These are phyloP conservation scores for Drosophila burlai DNA, from an alignment of 1,140 invertebrate species.

Conservation along the genomic window DNA sequence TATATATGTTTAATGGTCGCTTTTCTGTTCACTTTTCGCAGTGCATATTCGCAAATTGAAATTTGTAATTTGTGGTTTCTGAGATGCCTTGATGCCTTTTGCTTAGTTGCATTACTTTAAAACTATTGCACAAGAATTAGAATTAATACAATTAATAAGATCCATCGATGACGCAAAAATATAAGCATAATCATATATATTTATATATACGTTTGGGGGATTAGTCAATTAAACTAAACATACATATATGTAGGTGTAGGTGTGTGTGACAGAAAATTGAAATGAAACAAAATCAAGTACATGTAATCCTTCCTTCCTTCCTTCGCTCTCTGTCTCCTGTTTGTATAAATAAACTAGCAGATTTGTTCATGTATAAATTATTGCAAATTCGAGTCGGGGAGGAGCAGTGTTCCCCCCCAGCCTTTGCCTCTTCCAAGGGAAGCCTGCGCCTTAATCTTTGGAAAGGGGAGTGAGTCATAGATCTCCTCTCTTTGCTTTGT, in stretches of 20 bases:
- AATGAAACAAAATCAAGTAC: conserved; percentile 49
- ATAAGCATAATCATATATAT: conserved; percentile 45
- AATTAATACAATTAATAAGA: conserved; percentile 69
- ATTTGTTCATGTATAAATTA: conserved; percentile 41
- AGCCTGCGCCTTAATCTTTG: conserved; percentile 29
- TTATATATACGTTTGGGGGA: conserved; percentile 36
- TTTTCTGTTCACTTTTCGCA: conserved; percentile 11
- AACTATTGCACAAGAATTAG: conserved; percentile 80
- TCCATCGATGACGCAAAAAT: conserved; percentile 57
- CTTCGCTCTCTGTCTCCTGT: background rate
- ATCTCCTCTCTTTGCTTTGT: conserved; percentile 38
- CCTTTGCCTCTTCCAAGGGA: conserved; percentile 9
- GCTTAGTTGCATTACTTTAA: conserved; percentile 71
- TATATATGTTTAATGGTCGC: conserved; percentile 40
- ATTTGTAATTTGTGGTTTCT: conserved; percentile 62
- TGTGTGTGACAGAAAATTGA: conserved; percentile 38
- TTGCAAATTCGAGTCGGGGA: conserved; percentile 29
- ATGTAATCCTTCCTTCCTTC: conserved; percentile 17
- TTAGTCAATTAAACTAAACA: conserved; percentile 43
- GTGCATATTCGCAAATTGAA: conserved; percentile 58
- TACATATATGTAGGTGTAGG: conserved; percentile 34
- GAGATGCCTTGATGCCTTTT: conserved; percentile 67
- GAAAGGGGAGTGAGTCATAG: conserved; percentile 38
- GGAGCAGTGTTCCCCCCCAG: background rate
- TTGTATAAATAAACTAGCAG: conserved; percentile 53